Evolutionary conservation across 2,888 invertebrate species (phyloP).

Genomic region (Orthosia cruda): DNA sequence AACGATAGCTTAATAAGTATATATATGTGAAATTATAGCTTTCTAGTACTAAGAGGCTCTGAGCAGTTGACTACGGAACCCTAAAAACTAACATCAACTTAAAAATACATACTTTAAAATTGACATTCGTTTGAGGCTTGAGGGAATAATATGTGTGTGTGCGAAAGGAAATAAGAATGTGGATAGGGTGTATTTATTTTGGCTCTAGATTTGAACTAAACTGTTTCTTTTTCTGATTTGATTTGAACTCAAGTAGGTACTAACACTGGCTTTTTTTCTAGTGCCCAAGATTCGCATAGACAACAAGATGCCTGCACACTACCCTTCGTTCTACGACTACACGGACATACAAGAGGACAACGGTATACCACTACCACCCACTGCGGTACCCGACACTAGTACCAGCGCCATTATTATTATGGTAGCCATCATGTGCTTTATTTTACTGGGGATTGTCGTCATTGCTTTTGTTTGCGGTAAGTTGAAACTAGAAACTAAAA

Average conservation of each 20-base stretch:
- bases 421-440: slow-evolving; percentile 70
- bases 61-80: no score
- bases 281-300: slow-evolving; percentile 81
- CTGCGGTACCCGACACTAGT: slow-evolving; percentile 73
- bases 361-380: slow-evolving; percentile 72
- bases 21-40: no score
- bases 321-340: slow-evolving; percentile 86
- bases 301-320: slow-evolving; percentile 83
- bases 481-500: slow-evolving; percentile 28
- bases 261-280: slow-evolving; percentile 65
- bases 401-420: slow-evolving; percentile 75
- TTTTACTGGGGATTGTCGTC: slow-evolving; percentile 71
- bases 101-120: no score
- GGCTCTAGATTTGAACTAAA: not conserved
- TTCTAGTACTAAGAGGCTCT: no score
- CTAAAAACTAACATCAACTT: no score
- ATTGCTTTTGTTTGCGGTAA: slow-evolving; percentile 76
- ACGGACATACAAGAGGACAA: slow-evolving; percentile 75
- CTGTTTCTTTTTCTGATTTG: no score
- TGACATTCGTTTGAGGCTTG: no score
- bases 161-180: no score
- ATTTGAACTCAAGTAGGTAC: not conserved
- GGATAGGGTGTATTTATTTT: no score
- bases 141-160: no score
- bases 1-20: no score